Evolutionary conservation across 1,140 invertebrate genomes (phyloP), one percentile per base, ranked within the genome.

Genomic region (Caenorhabditis brenneri): DNA sequence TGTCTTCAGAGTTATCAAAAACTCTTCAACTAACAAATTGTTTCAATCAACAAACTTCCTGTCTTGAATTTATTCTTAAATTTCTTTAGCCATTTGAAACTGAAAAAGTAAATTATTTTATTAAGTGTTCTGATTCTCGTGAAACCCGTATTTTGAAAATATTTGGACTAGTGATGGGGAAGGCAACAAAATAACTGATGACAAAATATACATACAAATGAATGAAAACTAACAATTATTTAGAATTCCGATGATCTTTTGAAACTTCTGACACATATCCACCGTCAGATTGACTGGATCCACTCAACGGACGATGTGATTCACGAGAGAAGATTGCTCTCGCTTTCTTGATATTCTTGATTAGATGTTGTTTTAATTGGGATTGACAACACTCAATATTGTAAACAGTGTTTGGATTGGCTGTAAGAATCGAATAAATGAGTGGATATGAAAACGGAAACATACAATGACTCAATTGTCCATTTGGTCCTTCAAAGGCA

Each of bases 201-300:
- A 27, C 53, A 55, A 55, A 55, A 55, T 55, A 27, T 55, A 55
- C 53, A 55, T 10, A 55, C 27, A 55, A 51, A 55, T 7, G 19
- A 24, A 27, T 27, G 10, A 27, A 24, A 29, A 51, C 6, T 15
- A n/a, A n/a, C 2, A 29, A 55, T 36, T 42, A 74, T 74, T 74
- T 74, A 24, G 65, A 74, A 42, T 74, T 74, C 9, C 65, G 36
- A 42, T 74, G 65, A 42, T 74, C 65, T 24, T 74, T 74, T 4
- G 65, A 74, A 3, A 74, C 65, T 74, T 74, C 65, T 27, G 65
- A 74, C n/a, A 74, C 87, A 53, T 88, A 88, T 7, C 87, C 87
- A 39, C 87, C 84, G 65, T 88, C 87, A 0, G 87, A 88, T 83
- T 87, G 87, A 79, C 85, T 86, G 6, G 87, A 88, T 74, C 87